Evolutionary conservation across 2,888 invertebrate species (phyloP), one percentile per base, ranked within the genome.

Genomic region (Sesia bembeciformis): DNA sequence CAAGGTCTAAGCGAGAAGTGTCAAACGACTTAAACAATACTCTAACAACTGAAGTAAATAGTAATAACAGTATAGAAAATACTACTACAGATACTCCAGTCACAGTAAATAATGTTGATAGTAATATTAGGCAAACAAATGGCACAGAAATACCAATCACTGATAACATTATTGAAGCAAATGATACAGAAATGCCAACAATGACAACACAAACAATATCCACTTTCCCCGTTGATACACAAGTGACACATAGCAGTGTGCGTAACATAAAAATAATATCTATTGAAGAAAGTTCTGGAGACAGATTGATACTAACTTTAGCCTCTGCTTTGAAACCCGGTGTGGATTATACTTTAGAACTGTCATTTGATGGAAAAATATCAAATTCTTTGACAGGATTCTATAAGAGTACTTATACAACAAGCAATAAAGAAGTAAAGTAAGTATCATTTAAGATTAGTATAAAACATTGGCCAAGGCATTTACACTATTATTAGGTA

Each of bases 331-430:
- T 92, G 39, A 80, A 84, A 62, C 71, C 82, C 4, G 74, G 83
- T 41, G 80, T 88, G 5, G 90, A 90, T 66, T 93, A 93, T 58
- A 90, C 86, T 0, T 67, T 93, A 39, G 84, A 91, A 62, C 67
- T 93, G 6, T 81, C 90, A 3, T 93, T 91, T 66, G 70, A 74
- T 6, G 93, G 92, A 6, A 72, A 66, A 38, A 90, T 93, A 39
- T 90, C 90, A n/a, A 91, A 93, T 65, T 86, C 92, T 3, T 75
- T 93, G 57, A 90, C 87, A 52, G 95, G 95, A 53, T 93, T 95
- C 69, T 94, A 94, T 68, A 90, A 91, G 65, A 93, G 92, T 62
- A 90, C 90, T 50, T 94, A 94, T 65, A 76, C 71, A 4, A 84
- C 90, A 50, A 87, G 81, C 43, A 67, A 82, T 40, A 72, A 78